A percentile compares a stretch with the other conserved stretches of the same genome.
These are phyloP conservation scores for Patiria miniata DNA, from an alignment of 35 echinoderm and acorn worm species.

Conservation along the genomic window DNA sequence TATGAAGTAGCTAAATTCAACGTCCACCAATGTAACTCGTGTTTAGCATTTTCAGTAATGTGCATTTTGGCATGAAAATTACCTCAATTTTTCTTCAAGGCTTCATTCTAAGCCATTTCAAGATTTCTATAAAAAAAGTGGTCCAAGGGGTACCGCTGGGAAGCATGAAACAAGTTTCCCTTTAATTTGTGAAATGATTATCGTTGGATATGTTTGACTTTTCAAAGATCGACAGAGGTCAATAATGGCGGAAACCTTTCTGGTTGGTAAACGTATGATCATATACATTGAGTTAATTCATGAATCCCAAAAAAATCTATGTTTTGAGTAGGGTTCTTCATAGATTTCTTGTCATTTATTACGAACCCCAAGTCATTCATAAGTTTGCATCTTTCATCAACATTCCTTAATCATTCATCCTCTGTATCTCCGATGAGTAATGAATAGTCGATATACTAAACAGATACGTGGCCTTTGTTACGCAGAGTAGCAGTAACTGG, in stretches of 20 bases:
- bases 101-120: constrained; percentile 17
- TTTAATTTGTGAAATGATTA: constrained; percentile 9
- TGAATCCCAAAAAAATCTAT: constrained; percentile 57
- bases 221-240: constrained; percentile 6
- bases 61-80: constrained; percentile 24
- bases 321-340: constrained; percentile 32
- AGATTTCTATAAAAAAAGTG: constrained; percentile 33
- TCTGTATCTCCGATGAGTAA: background rate
- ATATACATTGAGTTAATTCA: constrained; percentile 55
- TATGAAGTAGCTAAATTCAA: background rate
- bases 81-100: background rate
- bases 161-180: constrained; percentile 44
- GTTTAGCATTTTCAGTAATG: background rate
- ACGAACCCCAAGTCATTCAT: constrained; percentile 28
- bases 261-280: constrained; percentile 13
- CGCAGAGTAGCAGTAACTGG: background rate
- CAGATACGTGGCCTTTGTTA: background rate
- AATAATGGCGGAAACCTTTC: constrained; percentile 18
- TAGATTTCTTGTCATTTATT: constrained; percentile 64
- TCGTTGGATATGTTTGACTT: background rate
- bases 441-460: constrained; percentile 8
- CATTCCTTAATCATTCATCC: background rate
- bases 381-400: background rate
- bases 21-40: constrained; percentile 32
- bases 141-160: constrained; percentile 22